Evolutionary conservation across 2,113 vertebrate genomes (phyloP), one percentile per base, ranked within the genome.

Genomic region (Zapornia atra): DNA sequence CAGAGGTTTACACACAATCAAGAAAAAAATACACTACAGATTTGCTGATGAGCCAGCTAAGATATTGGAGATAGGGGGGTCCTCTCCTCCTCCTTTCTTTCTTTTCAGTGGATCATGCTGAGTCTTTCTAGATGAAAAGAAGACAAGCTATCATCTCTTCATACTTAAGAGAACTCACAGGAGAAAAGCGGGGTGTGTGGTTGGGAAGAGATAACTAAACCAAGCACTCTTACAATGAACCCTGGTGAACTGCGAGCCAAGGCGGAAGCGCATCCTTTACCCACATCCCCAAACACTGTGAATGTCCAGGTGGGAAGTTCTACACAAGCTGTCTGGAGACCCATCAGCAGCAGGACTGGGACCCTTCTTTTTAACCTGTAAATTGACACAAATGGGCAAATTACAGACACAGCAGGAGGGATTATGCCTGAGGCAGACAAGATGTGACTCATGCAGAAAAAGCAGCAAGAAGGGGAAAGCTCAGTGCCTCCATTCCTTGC

Each of bases 331-430:
- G 88, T 82, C 50, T 91, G 69, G 88, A 91, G 92, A 86, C 80
- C 48, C 87, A 68, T 0, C 64, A 95, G 18, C 89, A 83, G 80
- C 92, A 92, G 85, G 90, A 82, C 42, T 44, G 57, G 57, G 81
- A 84, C 80, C 54, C 68, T 86, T 92, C 90, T 95, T 96, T 96
- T 95, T 96, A 93, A 93, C 91, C 83, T 91, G 33, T 92, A 95
- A 97, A 96, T 95, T 92, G 94, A 88, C 86, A 94, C 81, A 97
- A 94, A 95, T 84, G 82, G 79, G 54, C 93, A 95, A 94, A 95
- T 93, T 96, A 90, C 21, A 77, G 34, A 59, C 77, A 19, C 92
- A 83, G 91, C 94, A 83, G 90, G 90, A 82, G 77, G 64, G 65
- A 84, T 88, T 82, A 86, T 57, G 78, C 82, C 93, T 79, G 44